A percentile compares a stretch with the other conserved stretches of the same genome.
Conservation (phyloP, 2,113 vertebrate genomes). For the Ploceus nigricollis region DNA sequence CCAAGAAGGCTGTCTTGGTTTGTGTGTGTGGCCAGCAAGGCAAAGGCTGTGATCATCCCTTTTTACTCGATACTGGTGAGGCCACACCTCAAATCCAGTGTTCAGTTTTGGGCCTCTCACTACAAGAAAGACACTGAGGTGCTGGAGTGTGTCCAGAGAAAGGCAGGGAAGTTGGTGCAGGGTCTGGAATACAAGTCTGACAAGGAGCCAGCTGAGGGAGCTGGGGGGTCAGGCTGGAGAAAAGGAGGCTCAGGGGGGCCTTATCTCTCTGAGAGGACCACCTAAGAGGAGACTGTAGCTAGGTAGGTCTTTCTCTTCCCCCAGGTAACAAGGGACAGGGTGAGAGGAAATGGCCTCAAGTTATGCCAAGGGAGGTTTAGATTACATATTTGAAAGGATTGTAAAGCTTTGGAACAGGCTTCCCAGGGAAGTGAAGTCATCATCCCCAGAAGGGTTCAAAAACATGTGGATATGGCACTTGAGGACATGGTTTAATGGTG, state of each 20-base stretch:
- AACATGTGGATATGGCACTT: not conserved
- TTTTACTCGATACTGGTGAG: fast-evolving
- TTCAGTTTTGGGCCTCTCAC: not conserved
- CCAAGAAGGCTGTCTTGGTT: not conserved
- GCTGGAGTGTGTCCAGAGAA: not conserved
- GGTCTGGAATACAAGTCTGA: not conserved
- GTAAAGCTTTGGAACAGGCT: not conserved
- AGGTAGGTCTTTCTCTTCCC: not conserved
- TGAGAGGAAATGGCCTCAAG: not conserved
- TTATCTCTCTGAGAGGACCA: not conserved
- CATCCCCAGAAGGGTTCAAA: not conserved
- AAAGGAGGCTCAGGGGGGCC: not conserved
- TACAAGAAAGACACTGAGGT: not conserved
- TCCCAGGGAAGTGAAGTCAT: not conserved
- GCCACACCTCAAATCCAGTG: not conserved
- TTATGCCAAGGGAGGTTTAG: not conserved
- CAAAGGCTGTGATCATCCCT: not conserved
- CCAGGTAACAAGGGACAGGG: not conserved
- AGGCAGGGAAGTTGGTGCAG: not conserved
- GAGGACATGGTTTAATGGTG: not conserved
- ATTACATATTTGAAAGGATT: not conserved
- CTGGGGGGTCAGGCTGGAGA: not conserved
- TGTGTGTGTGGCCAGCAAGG: not conserved
- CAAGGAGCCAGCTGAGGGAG: not conserved
- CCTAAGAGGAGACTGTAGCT: not conserved